Conservation (phyloP, 2,888 invertebrate genomes). For the Scrobipalpa costella region DNA sequence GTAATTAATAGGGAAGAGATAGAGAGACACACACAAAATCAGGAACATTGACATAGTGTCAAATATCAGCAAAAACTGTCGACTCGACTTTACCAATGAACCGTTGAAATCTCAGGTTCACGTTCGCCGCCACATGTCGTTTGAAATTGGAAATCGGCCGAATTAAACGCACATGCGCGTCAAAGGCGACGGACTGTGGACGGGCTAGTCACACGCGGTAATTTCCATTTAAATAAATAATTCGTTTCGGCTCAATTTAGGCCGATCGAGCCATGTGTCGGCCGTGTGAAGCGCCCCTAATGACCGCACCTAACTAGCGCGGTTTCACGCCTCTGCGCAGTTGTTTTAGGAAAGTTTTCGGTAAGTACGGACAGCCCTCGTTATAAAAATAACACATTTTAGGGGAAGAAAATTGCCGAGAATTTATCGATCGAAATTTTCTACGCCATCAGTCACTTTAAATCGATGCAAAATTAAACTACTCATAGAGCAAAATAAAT, state of each 20-base stretch:
- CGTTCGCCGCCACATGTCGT: constrained; percentile 61
- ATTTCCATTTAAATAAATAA: constrained; percentile 80
- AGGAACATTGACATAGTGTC: background rate
- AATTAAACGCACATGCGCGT: constrained; percentile 64
- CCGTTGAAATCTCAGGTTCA: constrained; percentile 20
- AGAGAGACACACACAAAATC: background rate
- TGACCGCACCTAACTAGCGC: constrained; percentile 69
- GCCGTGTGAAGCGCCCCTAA: constrained; percentile 64
- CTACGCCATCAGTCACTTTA: background rate
- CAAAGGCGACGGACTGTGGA: constrained; percentile 44
- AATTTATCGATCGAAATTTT: background rate
- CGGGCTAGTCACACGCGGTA: constrained; percentile 56
- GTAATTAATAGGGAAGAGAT: background rate
- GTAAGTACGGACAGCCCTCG: constrained; percentile 25
- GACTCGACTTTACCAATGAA: constrained; percentile 18
- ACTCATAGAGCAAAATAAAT: constrained; percentile 5
- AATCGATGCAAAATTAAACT: background rate
- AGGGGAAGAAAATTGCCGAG: constrained; percentile 13
- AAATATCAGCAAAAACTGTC: constrained; percentile 3
- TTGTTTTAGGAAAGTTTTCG: constrained; percentile 35
- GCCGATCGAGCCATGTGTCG: constrained; percentile 62
- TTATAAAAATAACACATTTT: constrained; percentile 27
- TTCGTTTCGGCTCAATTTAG: constrained; percentile 74
- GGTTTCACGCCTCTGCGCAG: constrained; percentile 70
- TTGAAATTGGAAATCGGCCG: constrained; percentile 39